Conservation (phyloP, 2,797 vertebrate species). For the Dromococcyx pavoninus region DNA sequence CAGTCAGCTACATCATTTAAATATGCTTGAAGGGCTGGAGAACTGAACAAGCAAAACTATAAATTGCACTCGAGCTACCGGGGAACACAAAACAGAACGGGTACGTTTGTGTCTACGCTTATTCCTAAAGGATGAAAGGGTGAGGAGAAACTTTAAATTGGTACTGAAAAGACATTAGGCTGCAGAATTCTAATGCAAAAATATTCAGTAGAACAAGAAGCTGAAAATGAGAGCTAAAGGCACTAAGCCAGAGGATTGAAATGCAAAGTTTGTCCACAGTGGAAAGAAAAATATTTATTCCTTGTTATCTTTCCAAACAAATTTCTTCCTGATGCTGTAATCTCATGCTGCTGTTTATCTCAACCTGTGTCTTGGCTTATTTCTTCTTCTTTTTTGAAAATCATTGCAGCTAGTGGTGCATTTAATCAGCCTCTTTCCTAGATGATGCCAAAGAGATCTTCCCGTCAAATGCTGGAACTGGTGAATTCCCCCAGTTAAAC, state of each 20-base stretch:
- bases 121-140: constrained; percentile 18
- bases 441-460: not conserved
- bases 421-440: not conserved
- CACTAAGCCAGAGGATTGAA: constrained; percentile 15
- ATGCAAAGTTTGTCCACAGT: not conserved
- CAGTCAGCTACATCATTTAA: not conserved
- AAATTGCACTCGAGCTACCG: not conserved
- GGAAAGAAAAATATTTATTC: constrained; percentile 44
- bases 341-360: constrained; percentile 36
- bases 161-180: not conserved
- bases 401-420: not conserved
- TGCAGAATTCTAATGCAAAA: constrained; percentile 34
- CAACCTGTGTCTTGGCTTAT: constrained; percentile 13
- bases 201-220: constrained; percentile 15
- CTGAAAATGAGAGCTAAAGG: constrained; percentile 1
- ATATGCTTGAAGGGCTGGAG: not conserved
- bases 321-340: constrained; percentile 16
- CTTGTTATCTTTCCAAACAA: constrained; percentile 30
- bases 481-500: not conserved
- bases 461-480: not conserved
- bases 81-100: constrained; percentile 29
- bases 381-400: constrained; percentile 25
- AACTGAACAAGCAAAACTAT: not conserved
- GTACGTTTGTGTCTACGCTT: not conserved
- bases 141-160: not conserved